Evolutionary conservation across 1,140 invertebrate genomes (phyloP), one percentile per base, ranked within the genome.

Genomic region (Spodoptera frugiperda): DNA sequence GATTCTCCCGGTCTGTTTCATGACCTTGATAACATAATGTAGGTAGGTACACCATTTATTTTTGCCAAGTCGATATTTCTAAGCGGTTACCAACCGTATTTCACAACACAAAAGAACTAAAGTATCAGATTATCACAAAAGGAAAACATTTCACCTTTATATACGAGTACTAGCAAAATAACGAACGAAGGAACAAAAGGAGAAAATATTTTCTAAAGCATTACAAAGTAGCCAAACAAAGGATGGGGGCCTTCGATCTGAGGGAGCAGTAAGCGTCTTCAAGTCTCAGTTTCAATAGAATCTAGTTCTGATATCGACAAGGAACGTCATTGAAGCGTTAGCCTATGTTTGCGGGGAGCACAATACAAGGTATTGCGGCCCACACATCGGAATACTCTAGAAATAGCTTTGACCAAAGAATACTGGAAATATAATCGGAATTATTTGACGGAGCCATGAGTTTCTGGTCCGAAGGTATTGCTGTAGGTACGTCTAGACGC

Each of bases 361-460:
- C 71, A 73, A 73, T 73, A 61, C 44, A 21, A 15, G 44, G 55
- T 49, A 73, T 59, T 44, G 49, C 71, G 39, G 1, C 71, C 71
- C 71, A 73, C 71, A 73, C 71, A 55, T 46, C 44, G 71, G 70
- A 44, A 59, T 72, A 57, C 44, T n/a, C 55, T 59, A 61, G 71
- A 73, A 61, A 73, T 61, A 59, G 71, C 55, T 61, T 61, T 49
- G 30, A 21, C 53, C 33, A 55, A 33, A 25, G 63, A 44, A 21
- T 49, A 61, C 55, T 49, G 54, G 9, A 25, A 25, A 73, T 73
- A 72, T 44, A 59, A 72, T 67, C 17, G 17, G 46, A n/a, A 48
- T 48, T 67, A 67, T 67, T 67, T 67, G 63, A 67, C 63, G 44
- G 15, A 25, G 17, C 44, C 14, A 19, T 67, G 48, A 14, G 57